These are phyloP conservation scores for Lycocorax pyrrhopterus DNA, from an alignment of 2,113 vertebrate species.

Conservation along the genomic window DNA sequence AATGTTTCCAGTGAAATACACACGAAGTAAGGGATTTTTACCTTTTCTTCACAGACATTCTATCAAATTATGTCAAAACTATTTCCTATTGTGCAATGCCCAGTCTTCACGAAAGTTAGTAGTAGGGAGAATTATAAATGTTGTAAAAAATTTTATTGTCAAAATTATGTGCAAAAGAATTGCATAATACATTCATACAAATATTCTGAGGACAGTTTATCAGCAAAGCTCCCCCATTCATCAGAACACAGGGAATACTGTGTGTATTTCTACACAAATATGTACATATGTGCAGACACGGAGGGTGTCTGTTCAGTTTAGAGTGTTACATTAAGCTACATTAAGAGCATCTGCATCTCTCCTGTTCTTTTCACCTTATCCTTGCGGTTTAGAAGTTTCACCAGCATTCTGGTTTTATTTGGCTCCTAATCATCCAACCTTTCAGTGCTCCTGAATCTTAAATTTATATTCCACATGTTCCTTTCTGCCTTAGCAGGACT, in stretches of 20 bases:
- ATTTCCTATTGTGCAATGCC: background rate
- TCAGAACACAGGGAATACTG: background rate
- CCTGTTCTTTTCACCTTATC: background rate
- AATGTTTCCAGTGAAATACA: background rate
- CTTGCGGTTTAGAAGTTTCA: background rate
- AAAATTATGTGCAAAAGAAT: background rate
- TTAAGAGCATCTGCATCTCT: background rate
- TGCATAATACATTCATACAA: background rate
- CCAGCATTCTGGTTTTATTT: background rate
- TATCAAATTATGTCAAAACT: background rate
- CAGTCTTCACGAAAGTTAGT: background rate
- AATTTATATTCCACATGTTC: background rate
- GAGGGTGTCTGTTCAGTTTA: background rate
- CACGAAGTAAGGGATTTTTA: background rate
- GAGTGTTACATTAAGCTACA: background rate
- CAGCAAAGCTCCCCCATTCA: background rate
- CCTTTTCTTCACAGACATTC: background rate
- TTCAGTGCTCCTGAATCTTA: background rate
- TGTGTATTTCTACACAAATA: background rate
- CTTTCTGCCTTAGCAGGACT: background rate
- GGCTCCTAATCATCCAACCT: accelerated
- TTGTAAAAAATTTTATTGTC: background rate
- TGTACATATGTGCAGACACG: background rate
- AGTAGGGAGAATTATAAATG: background rate
- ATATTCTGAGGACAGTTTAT: background rate